phyloP scores from a whole-genome alignment of 2,113 vertebrate species.

The Gnathonemus echidnorhynchus region DNA sequence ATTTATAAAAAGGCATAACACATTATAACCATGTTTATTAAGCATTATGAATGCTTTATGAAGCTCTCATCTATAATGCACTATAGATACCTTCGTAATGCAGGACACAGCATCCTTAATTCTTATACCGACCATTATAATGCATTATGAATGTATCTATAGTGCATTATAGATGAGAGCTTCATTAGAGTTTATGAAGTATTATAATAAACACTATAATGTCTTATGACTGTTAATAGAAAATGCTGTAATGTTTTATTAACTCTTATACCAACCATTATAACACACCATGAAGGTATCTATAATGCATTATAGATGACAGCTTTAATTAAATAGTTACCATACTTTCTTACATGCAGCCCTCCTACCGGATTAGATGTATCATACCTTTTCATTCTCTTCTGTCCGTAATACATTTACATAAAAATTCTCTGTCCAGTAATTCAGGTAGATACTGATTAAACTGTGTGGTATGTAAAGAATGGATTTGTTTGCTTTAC shows the following conservation, averaged over 20 bases:
- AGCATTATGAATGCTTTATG: neutral
- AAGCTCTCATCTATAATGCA: neutral
- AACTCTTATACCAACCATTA: neutral
- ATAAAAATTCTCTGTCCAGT: neutral
- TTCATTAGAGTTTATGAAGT: neutral
- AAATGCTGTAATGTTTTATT: neutral
- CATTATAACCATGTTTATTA: neutral
- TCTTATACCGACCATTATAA: neutral
- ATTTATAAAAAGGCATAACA: neutral
- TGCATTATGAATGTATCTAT: neutral
- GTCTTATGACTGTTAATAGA: neutral
- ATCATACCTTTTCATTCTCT: neutral
- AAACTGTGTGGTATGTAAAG: neutral
- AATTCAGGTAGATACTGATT: neutral
- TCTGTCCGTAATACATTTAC: neutral
- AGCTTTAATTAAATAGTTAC: neutral
- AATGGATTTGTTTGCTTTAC: neutral
- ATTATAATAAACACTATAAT: neutral
- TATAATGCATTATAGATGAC: neutral
- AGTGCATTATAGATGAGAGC: neutral
- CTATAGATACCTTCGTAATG: neutral
- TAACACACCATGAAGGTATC: neutral
- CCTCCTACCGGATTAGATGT: neutral
- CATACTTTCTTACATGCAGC: neutral
- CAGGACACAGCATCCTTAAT: neutral